A percentile compares a stretch with the other conserved stretches of the same genome.
Evolutionary conservation across 2,797 vertebrate genomes (phyloP).

Genomic region (Simalia tracyae): DNA sequence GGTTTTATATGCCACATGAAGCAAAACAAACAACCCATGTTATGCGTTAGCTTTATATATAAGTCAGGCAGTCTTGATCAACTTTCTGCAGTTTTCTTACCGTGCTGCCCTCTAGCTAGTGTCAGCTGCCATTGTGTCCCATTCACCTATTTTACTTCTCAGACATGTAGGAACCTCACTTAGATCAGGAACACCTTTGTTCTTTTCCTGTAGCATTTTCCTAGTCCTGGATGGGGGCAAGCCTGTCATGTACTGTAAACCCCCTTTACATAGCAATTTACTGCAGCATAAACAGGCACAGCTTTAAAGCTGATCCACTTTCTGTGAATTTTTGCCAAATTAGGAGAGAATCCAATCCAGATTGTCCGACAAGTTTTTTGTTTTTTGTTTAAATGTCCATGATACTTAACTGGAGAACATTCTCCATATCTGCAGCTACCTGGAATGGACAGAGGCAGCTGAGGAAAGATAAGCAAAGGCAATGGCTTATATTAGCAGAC

Average conservation of each 20-base stretch:
- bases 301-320: background rate
- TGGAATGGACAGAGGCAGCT: background rate
- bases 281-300: background rate
- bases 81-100: background rate
- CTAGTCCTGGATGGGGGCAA: rapidly evolving
- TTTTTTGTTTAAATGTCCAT: background rate
- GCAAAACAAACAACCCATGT: background rate
- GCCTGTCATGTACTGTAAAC: background rate
- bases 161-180: background rate
- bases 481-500: background rate
- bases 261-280: background rate
- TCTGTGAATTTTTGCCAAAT: background rate
- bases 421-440: background rate
- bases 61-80: background rate
- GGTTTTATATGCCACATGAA: background rate
- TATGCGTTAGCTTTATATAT: background rate
- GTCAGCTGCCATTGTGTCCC: background rate
- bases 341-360: background rate
- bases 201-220: background rate
- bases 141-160: rapidly evolving
- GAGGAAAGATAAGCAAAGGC: background rate
- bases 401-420: background rate
- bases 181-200: background rate
- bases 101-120: background rate
- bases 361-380: background rate